Evolutionary conservation across 2,888 invertebrate species (phyloP), one percentile per base, ranked within the genome.

Genomic region (Erebia palarica): DNA sequence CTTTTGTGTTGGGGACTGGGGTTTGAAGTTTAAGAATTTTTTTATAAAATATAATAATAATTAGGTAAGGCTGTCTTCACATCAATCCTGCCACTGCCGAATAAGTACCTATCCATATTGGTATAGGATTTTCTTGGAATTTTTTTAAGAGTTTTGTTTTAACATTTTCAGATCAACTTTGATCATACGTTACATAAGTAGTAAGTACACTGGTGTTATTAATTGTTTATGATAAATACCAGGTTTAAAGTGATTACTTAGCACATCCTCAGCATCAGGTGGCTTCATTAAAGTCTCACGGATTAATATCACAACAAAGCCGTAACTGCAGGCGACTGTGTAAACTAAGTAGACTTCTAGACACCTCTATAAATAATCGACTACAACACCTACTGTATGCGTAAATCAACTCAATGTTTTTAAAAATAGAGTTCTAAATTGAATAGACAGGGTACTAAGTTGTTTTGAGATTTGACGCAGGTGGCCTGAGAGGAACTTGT

Each of bases 381-480:
- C 61, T 47, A 18, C 27, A 55, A 18, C 44, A 44, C 2, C 59
- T 1, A 44, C 14, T n/a, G n/a, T 16, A 65, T 13, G 10, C 65
- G 16, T 67, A 51, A 14, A 59, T 67, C 11, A 53, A 68, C 42
- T 27, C 58, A 70, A 70, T 42, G 2, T 1, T 7, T 3, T 9
- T 18, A 0, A 0, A 1, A 3, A 42, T 65, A 73, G 44, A 51
- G 65, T 58, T 60, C 13, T 42, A 42, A 27, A 65, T 47, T n/a
- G 10, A 59, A 36, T 67, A 53, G 11, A 18, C 0, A 16, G 10
- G 4, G 18, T 59, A 53, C 51, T 47, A 44, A 65, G 49, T 60
- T 53, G 68, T 72, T 65, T 65, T 68, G 73, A 72, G 74, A 87
- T 86, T 85, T 83, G 83, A 78, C 85, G 81, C 90, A 89, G 89